phyloP scores from a whole-genome alignment of 2,888 invertebrate genomes.

The Aphelenchoides bicaudatus region DNA sequence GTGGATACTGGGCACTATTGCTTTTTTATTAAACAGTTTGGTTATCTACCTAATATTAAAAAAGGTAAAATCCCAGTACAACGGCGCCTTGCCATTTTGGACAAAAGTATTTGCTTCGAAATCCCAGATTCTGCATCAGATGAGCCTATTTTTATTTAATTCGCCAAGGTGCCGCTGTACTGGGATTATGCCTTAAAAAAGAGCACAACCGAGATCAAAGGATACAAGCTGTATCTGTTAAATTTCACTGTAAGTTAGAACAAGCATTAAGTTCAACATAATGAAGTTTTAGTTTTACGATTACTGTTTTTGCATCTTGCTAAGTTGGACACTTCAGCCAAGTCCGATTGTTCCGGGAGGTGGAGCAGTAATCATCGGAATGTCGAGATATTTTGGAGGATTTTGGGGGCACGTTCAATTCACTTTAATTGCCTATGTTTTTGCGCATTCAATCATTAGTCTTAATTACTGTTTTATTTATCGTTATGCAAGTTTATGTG shows the following conservation, averaged over 20 bases:
- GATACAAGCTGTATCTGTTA: constrained; percentile 8
- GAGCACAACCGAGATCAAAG: constrained; percentile 11
- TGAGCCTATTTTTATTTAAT: no score
- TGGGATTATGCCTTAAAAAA: no score
- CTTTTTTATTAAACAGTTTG: constrained; percentile 4
- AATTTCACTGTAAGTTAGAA: constrained; percentile 19
- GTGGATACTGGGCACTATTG: constrained; percentile 13
- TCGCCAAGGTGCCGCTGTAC: no score
- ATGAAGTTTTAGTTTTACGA: constrained; percentile 7
- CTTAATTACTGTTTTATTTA: constrained; percentile 19
- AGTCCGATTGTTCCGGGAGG: constrained; percentile 16
- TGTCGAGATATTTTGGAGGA: background rate
- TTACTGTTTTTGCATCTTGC: constrained; percentile 6
- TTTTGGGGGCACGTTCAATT: constrained; percentile 8
- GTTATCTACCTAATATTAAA: constrained; percentile 5
- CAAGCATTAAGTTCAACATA: background rate
- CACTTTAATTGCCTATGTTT: constrained; percentile 9
- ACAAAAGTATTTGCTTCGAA: no score
- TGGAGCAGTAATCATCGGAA: background rate
- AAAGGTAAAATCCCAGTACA: constrained; percentile 2
- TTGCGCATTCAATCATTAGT: constrained; percentile 8
- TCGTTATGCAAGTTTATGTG: constrained; percentile 19
- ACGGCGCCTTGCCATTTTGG: background rate
- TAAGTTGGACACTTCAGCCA: constrained; percentile 7
- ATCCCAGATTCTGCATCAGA: no score